A percentile compares a stretch with the other conserved stretches of the same genome.
These are phyloP conservation scores for Picus viridis DNA, from an alignment of 2,797 vertebrate species.

Conservation along the genomic window DNA sequence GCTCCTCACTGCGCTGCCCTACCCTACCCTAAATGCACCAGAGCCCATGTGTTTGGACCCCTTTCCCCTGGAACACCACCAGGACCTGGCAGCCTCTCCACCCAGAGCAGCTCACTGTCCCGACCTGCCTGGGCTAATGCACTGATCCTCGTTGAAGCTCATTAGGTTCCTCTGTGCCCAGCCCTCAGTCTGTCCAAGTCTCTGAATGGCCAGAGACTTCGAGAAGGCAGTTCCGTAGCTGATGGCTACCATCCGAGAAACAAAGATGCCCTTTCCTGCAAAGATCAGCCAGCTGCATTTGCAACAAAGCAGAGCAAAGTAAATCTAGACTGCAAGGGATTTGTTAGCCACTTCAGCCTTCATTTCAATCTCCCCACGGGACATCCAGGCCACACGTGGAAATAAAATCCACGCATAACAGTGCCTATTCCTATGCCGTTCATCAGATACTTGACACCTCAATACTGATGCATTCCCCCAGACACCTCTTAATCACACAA, in stretches of 20 bases:
- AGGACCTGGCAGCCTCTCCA: fast-evolving
- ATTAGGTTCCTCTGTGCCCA: too few species aligned
- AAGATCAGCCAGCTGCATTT: not conserved
- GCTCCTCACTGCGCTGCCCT: fast-evolving
- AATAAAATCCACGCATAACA: slow-evolving; percentile 37
- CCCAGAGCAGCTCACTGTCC: fast-evolving
- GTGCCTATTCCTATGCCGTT: slow-evolving; percentile 21
- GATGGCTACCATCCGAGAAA: not conserved
- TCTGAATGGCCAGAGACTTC: not conserved
- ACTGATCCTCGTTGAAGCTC: too few species aligned
- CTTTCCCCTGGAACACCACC: not conserved
- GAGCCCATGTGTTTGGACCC: not conserved
- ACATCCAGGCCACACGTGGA: slow-evolving; percentile 10
- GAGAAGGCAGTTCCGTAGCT: not conserved
- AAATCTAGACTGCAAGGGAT: slow-evolving; percentile 11
- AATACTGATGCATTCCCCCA: slow-evolving; percentile 30
- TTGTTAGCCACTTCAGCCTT: slow-evolving; percentile 35
- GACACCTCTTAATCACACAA: not conserved
- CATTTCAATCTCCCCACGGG: slow-evolving; percentile 17
- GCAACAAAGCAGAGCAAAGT: slow-evolving; percentile 14
- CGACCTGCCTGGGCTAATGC: not conserved
- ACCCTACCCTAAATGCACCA: not conserved
- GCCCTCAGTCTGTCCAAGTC: too few species aligned
- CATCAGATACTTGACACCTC: slow-evolving; percentile 42
- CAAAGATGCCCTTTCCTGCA: not conserved